A percentile compares a stretch with the other conserved stretches of the same genome.
These are phyloP conservation scores for Drosophila borealis DNA, from an alignment of 2,888 invertebrate genomes.

Conservation along the genomic window DNA sequence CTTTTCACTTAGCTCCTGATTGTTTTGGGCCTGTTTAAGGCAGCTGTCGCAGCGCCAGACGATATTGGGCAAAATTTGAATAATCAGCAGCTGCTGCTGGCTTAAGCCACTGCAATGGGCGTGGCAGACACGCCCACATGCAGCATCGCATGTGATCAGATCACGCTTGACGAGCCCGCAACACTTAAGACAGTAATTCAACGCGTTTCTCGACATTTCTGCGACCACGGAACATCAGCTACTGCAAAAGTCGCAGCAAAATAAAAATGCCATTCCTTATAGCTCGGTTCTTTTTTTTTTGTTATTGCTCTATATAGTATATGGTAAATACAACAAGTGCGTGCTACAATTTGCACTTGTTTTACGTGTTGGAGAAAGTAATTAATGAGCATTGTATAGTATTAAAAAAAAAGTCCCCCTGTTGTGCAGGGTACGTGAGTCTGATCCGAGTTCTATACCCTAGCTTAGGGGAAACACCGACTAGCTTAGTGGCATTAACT, in stretches of 20 bases:
- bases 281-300: conserved; percentile 58
- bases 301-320: conserved; percentile 5
- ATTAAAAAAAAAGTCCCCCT: conserved; percentile 35
- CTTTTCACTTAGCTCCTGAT: conserved; percentile 12
- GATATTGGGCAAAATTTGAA: conserved; percentile 36
- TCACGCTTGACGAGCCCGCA: conserved; percentile 8
- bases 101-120: conserved; percentile 34
- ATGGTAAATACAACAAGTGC: conserved; percentile 14
- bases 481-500: neutral
- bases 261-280: conserved; percentile 4
- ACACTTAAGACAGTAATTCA: conserved; percentile 55
- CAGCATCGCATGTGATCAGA: conserved; percentile 38
- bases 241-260: conserved; percentile 30
- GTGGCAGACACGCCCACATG: conserved; percentile 49
- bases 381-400: conserved; percentile 10
- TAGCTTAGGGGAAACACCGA: conserved; percentile 16
- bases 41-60: conserved; percentile 58
- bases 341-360: conserved; percentile 24
- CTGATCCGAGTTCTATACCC: conserved; percentile 10
- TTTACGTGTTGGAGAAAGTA: conserved; percentile 19
- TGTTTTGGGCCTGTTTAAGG: neutral
- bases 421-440: conserved; percentile 2
- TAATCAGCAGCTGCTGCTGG: conserved; percentile 27
- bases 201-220: conserved; percentile 56
- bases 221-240: conserved; percentile 28